Evolutionary conservation across 2,888 invertebrate species (phyloP).

Genomic region (Drosophila pseudotakahashii): DNA sequence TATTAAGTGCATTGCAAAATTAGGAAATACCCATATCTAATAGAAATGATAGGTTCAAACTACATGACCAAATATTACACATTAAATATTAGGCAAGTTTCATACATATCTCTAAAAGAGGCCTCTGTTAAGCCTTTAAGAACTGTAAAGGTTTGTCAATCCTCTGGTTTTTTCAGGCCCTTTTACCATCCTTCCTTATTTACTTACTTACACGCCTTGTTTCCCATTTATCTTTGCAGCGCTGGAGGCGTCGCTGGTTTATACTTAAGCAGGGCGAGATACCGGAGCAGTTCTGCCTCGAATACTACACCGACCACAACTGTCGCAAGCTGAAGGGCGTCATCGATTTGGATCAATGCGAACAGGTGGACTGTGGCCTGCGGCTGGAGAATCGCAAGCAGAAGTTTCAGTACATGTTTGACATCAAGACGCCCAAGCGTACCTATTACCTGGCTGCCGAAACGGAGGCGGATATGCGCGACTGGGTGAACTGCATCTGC

Average conservation of each 20-base stretch:
- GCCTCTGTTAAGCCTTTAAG: too few relatives aligned
- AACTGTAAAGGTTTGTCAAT: too few relatives aligned
- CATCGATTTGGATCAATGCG: constrained; percentile 97
- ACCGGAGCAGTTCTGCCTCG: constrained; percentile 96
- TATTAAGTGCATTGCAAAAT: too few relatives aligned
- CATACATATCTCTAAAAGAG: not conserved
- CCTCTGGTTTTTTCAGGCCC: too few relatives aligned
- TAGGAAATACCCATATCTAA: too few relatives aligned
- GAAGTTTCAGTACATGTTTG: constrained; percentile 94
- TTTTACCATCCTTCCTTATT: too few relatives aligned
- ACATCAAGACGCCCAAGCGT: constrained; percentile 94
- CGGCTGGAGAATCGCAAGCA: constrained; percentile 92
- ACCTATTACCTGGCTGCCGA: constrained; percentile 97
- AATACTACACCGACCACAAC: constrained; percentile 95
- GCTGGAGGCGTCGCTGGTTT: constrained; percentile 98
- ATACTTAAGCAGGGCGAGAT: constrained; percentile 95
- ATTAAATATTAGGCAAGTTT: not conserved
- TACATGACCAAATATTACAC: too few relatives aligned
- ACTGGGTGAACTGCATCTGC: constrained; percentile 97
- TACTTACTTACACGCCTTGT: not conserved
- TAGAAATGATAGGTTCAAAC: too few relatives aligned
- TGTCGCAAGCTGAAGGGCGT: constrained; percentile 94
- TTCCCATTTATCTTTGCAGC: constrained; percentile 85
- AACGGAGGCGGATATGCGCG: constrained; percentile 95
- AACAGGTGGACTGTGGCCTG: constrained; percentile 95